Evolutionary conservation across 2,797 vertebrate genomes (phyloP), one percentile per base, ranked within the genome.

Genomic region (Anolis apletophallus): DNA sequence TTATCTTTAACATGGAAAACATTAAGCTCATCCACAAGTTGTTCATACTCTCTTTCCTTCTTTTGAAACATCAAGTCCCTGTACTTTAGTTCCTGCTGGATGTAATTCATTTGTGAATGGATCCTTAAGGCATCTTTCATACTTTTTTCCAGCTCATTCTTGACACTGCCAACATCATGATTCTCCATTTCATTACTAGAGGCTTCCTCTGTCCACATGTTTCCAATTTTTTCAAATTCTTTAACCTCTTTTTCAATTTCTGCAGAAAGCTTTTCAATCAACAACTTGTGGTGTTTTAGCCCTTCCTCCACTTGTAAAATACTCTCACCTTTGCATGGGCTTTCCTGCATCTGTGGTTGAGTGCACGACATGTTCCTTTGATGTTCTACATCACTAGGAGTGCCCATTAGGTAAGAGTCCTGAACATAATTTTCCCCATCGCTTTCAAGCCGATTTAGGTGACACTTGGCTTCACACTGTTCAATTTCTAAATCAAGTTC

Each of bases 401-500:
- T 87, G 57, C 94, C 86, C 92, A 91, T 92, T 86, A 96, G 90
- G 77, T 97, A 97, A 0, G 96, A 95, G 54, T 97, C 93, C 86
- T 97, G 96, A 1, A 96, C 96, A 0, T 96, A 96, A 83, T 96
- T 96, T 93, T 96, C 95, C 83, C 95, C 97, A 81, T 96, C 94
- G 19, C 94, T 94, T 5, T 95, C 96, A 34, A 95, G 80, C 19
- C 94, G 89, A 80, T 96, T 93, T 3, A 96, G 90, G 82, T 96
- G 97, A 82, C 94, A 93, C 26, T 96, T 94, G 0, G 96, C 88
- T 91, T 98, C 97, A 77, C 97, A 95, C 85, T 91, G 92, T 89
- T 98, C 97, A 0, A 99, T 97, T 92, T 98, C 97, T 71, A 95
- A 80, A 89, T 99, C 98, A 73, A 99, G 90, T 54, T 98, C 97